A percentile compares a stretch with the other conserved stretches of the same genome.
Conservation (phyloP, 1,140 invertebrate species). For the Zaprionus tsacasi region DNA sequence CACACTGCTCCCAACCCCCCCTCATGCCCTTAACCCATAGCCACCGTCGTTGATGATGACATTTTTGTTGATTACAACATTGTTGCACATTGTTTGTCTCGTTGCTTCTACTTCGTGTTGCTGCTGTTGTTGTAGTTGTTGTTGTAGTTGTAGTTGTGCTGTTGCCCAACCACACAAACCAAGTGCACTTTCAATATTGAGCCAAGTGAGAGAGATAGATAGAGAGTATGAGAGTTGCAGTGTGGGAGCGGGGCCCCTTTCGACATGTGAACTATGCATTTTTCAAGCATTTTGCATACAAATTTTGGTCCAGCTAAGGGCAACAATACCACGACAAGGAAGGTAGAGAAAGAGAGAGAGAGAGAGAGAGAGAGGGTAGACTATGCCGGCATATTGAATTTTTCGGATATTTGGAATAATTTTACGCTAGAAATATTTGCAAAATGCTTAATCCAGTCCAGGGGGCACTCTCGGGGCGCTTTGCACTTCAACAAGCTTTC, state of each 20-base stretch:
- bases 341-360: background rate
- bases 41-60: slow-evolving; percentile 54
- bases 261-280: slow-evolving; percentile 56
- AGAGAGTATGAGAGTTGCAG: background rate
- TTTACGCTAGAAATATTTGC: slow-evolving; percentile 17
- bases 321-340: slow-evolving; percentile 12
- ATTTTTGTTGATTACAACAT: slow-evolving; percentile 65
- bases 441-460: slow-evolving; percentile 23
- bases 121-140: slow-evolving; percentile 14
- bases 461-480: background rate
- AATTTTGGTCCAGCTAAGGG: slow-evolving; percentile 38
- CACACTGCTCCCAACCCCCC: background rate
- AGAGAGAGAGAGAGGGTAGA: background rate
- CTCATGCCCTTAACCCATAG: background rate
- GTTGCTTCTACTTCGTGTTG: slow-evolving; percentile 41
- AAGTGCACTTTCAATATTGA: slow-evolving; percentile 65
- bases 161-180: slow-evolving; percentile 56
- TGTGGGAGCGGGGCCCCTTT: background rate
- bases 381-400: slow-evolving; percentile 29
- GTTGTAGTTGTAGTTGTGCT: slow-evolving; percentile 26
- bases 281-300: slow-evolving; percentile 65
- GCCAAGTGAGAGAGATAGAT: slow-evolving; percentile 1
- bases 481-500: background rate
- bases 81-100: slow-evolving; percentile 58
- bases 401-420: slow-evolving; percentile 45